phyloP scores from a whole-genome alignment of 1,140 invertebrate genomes.

The Bilobella aurantiaca region DNA sequence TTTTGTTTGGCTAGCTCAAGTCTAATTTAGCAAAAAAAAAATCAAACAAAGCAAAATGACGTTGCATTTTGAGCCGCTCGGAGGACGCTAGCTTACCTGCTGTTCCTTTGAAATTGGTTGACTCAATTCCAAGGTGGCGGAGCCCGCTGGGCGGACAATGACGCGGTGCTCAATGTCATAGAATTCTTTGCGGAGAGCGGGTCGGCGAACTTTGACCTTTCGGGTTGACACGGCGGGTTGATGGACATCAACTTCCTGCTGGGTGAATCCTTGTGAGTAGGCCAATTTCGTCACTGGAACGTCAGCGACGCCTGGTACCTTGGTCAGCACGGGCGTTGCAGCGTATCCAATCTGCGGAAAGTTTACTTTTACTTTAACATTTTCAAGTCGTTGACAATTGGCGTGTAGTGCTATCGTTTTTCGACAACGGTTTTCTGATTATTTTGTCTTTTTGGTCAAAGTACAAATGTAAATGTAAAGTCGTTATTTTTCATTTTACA shows the following conservation, averaged over 20 bases:
- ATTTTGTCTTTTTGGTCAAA: no score
- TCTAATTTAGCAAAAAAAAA: background rate
- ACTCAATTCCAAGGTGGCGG: slow-evolving; percentile 50
- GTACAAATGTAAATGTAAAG: no score
- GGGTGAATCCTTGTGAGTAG: slow-evolving; percentile 44
- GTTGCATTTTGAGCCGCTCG: background rate
- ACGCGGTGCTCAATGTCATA: slow-evolving; percentile 55
- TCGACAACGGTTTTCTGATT: no score
- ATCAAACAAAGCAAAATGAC: background rate
- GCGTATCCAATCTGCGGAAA: slow-evolving; percentile 37
- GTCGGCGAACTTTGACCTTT: slow-evolving; percentile 47
- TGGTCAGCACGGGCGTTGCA: slow-evolving; percentile 44
- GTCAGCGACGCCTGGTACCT: slow-evolving; percentile 44
- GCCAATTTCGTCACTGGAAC: slow-evolving; percentile 46
- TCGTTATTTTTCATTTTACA: no score
- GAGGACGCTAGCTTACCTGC: slow-evolving; percentile 33
- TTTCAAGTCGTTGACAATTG: no score
- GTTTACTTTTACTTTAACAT: no score
- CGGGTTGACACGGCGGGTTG: slow-evolving; percentile 41
- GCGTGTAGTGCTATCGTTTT: no score
- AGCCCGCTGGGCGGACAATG: slow-evolving; percentile 52
- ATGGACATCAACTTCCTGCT: slow-evolving; percentile 47
- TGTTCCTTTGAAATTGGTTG: slow-evolving; percentile 51
- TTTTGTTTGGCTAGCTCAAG: background rate
- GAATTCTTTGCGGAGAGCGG: slow-evolving; percentile 55